Percentiles rank a stretch among this genome's conserved stretches.
Evolutionary conservation across 53 echinoderm and acorn worm genomes (phyloP).

Genomic region (Henricia sp.): DNA sequence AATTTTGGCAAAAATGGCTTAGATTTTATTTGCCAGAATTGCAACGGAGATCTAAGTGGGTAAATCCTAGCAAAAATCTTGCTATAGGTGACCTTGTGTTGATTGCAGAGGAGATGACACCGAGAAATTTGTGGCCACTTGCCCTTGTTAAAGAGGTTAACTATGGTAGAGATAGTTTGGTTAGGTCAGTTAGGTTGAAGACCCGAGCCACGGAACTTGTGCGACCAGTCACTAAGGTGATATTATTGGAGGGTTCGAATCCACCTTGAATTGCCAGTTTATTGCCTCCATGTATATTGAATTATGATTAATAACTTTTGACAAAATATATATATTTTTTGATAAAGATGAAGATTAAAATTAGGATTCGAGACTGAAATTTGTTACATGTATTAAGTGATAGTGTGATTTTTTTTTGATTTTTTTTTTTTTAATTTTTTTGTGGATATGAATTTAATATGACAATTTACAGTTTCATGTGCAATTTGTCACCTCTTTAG

Average conservation of each 20-base stretch:
- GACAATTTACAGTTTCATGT: no score
- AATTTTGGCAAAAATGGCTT: conserved; percentile 69
- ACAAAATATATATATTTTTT: no score
- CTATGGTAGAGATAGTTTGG: conserved; percentile 41
- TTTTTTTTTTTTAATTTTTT: no score
- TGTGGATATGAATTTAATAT: no score
- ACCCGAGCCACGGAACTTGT: conserved; percentile 11
- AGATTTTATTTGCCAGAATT: conserved; percentile 72
- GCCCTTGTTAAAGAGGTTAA: conserved; percentile 21
- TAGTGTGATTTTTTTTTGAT: no score
- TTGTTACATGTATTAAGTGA: no score
- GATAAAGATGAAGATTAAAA: no score
- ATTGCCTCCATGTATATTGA: no score
- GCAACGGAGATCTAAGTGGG: conserved; percentile 64
- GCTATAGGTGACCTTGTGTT: conserved; percentile 56
- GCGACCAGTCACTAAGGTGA: conserved; percentile 10
- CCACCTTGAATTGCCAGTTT: not conserved
- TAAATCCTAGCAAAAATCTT: conserved; percentile 24
- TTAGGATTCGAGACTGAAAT: no score
- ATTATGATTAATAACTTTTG: no score
- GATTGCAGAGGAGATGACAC: conserved; percentile 30
- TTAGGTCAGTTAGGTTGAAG: conserved; percentile 35
- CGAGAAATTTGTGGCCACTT: conserved; percentile 53
- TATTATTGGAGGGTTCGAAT: not conserved
- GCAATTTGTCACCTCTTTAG: no score